A percentile compares a stretch with the other conserved stretches of the same genome.
Conservation (phyloP, 2,113 vertebrate species). For the Dromas ardeola region DNA sequence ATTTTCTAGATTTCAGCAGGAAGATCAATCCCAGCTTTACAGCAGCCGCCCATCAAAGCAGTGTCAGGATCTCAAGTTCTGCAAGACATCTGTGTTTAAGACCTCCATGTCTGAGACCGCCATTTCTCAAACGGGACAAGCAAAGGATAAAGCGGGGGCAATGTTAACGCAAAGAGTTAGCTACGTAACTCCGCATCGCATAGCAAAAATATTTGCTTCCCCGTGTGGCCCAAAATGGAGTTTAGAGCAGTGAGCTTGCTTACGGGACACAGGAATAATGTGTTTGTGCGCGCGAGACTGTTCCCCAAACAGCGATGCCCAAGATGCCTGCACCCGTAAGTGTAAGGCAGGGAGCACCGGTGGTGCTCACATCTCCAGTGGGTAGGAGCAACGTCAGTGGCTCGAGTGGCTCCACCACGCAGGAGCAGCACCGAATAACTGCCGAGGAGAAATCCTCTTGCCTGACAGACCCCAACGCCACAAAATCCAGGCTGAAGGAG, state of each 20-base stretch:
- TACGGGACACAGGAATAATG: background rate
- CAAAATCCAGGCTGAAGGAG: background rate
- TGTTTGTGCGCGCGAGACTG: background rate
- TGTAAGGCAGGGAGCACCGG: background rate
- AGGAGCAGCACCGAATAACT: background rate
- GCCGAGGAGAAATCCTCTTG: background rate
- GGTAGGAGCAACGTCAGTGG: background rate
- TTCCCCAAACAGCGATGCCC: rapidly evolving
- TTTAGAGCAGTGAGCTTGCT: background rate
- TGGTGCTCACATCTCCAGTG: background rate
- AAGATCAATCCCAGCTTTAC: background rate
- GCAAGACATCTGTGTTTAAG: background rate
- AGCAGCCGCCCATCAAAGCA: background rate
- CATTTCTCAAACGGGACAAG: background rate
- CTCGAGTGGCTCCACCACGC: background rate
- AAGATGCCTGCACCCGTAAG: background rate
- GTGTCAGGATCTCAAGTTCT: background rate
- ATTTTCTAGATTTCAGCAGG: background rate
- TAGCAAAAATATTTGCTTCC: background rate
- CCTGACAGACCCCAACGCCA: background rate
- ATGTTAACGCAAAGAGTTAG: background rate
- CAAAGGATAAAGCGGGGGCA: background rate
- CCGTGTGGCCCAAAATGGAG: background rate
- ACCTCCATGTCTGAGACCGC: rapidly evolving
- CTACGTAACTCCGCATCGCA: background rate